These are phyloP conservation scores for Probaryconus sp. DNA, from an alignment of 1,140 invertebrate genomes.

Conservation along the genomic window DNA sequence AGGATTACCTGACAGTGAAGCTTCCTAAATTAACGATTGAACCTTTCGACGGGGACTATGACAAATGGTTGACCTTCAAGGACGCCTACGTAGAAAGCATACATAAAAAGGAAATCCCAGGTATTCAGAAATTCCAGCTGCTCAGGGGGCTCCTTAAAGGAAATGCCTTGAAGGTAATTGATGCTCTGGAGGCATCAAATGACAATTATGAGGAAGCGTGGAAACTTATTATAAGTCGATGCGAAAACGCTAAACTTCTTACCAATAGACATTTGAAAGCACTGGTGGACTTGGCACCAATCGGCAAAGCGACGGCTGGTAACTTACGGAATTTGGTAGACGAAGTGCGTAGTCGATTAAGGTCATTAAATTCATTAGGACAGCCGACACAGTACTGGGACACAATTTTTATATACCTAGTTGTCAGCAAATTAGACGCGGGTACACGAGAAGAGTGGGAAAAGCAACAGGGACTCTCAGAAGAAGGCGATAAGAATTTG, in stretches of 20 bases:
- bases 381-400: not conserved
- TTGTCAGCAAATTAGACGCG: not conserved
- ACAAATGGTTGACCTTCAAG: conserved; percentile 3
- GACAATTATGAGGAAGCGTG: conserved; percentile 9
- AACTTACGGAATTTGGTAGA: conserved; percentile 3
- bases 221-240: conserved; percentile 2
- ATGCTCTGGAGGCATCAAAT: not conserved
- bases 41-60: conserved; percentile 4
- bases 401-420: not conserved
- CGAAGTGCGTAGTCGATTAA: not conserved
- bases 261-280: conserved; percentile 17
- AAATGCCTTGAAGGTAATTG: conserved; percentile 17
- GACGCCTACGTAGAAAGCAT: conserved; percentile 1
- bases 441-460: not conserved
- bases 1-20: no score
- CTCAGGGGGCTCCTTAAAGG: conserved; percentile 4
- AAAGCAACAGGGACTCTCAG: no score
- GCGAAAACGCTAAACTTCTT: conserved; percentile 7
- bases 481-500: not conserved
- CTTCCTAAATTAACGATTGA: not conserved
- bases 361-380: not conserved
- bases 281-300: conserved; percentile 4
- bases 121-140: conserved; percentile 17
- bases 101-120: conserved; percentile 2
- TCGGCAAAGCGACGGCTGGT: not conserved